Percentiles rank a stretch among this genome's conserved stretches.
phyloP scores from a whole-genome alignment of 2,797 vertebrate genomes.

The Clangula hyemalis region DNA sequence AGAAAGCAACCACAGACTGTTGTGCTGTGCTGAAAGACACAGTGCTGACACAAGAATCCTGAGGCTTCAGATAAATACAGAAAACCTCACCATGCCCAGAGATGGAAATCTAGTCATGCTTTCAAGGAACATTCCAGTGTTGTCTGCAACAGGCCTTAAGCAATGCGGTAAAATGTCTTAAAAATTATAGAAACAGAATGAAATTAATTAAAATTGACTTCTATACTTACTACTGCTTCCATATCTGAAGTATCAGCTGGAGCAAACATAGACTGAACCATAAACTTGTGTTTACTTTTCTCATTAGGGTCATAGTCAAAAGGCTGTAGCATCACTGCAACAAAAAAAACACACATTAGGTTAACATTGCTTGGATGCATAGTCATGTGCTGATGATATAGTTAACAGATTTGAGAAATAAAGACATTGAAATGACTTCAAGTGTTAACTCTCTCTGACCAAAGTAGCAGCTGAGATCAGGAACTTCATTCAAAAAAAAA shows the following conservation, averaged over 20 bases:
- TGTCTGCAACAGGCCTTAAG: not conserved
- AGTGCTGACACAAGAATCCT: not conserved
- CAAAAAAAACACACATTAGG: constrained; percentile 45
- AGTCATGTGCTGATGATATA: not conserved
- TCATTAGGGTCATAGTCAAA: constrained; percentile 98
- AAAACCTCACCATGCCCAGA: not conserved
- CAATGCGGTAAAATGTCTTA: not conserved
- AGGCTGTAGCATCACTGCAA: constrained; percentile 95
- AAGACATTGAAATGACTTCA: not conserved
- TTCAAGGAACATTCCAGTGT: not conserved
- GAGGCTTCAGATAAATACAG: not conserved
- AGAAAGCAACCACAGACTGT: not conserved
- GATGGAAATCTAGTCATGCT: not conserved
- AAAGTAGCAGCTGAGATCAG: not conserved
- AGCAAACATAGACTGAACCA: constrained; percentile 95
- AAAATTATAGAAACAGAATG: not conserved
- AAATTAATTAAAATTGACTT: not conserved
- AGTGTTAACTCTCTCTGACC: not conserved
- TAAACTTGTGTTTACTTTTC: constrained; percentile 98
- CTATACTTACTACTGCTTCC: constrained; percentile 92
- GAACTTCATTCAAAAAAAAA: not conserved
- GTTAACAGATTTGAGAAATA: not conserved
- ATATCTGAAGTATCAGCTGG: constrained; percentile 93
- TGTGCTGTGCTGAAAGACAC: no score
- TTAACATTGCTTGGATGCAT: constrained; percentile 8